Base-by-base conservation (phyloP, 2,113 vertebrate species). In the Poeciliopsis occidentalis region DNA sequence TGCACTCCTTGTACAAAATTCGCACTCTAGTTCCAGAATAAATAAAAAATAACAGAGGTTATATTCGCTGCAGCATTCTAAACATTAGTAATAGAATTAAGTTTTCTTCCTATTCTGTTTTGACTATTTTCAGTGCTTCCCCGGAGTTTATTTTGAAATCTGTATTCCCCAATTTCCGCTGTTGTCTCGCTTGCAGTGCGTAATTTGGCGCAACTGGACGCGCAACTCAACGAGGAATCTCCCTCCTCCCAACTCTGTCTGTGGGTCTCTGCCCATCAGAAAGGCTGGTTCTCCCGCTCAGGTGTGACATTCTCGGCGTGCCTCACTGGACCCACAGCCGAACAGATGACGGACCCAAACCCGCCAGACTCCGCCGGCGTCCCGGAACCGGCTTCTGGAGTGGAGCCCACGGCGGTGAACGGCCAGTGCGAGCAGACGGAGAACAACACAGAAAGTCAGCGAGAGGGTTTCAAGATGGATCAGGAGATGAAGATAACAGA, bases 401-500 rank as follows among this genome's bases (percentile, higher is more conserved):
- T 27, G 77, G 93, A 93, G 54, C 94, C 94, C 51, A 30, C 68
- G 76, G 91, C 87, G 72, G 84, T 83, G 68, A 93, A 92, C 94
- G 92, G 89, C 32, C 93, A 92, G 88, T 87, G 93, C 80, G 80
- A 86, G 57, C 83, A 85, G 41, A 44, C 74, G 44, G 87, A 83
- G 60, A 79, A 78, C 54, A 12, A 0, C 73, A 26, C 78, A 44
- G 83, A 82, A 26, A 69, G 74, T 26, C 81, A 76, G 65, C 67
- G 27, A 76, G 84, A 89, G 12, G 84, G 76, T 19, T 79, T 92
- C 26, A 92, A 84, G 64, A 92, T 94, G 94, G 92, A 94, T 69
- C 92, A 92, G 77, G 92, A 93, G 86, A 94, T 94, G 94, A 94
- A 93, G 85, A 95, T 94, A 11, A 88, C 90, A 39, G 93, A 95